Evolutionary conservation across 2,113 vertebrate species (phyloP), one percentile per base, ranked within the genome.

Genomic region (Microtus oregoni): DNA sequence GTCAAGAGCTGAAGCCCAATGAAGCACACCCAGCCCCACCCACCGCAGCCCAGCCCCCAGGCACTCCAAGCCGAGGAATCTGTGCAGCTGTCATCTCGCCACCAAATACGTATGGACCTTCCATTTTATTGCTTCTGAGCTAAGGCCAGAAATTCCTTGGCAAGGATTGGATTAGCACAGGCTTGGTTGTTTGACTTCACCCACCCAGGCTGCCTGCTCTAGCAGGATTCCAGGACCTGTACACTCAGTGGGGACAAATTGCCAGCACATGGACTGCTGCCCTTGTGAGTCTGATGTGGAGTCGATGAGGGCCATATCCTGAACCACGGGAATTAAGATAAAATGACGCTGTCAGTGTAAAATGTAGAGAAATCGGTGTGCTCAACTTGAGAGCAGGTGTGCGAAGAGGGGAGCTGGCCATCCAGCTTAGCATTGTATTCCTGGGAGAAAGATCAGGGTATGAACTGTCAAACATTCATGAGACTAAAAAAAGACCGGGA

Each of bases 281-380:
- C 47, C 81, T 41, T 52, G 50, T 68, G n/a, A 67, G 55, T 50
- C 28, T 7, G 19, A 7, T 44, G 77, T 79, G 52, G 41, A 26
- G 35, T 41, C 3, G 52, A 92, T 3, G 3, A 70, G 58, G 58
- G 38, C 73, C 70, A 72, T 15, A 47, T 24, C 75, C 67, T 68
- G 58, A 92, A 20, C 90, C 5, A 0, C 0, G 50, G 65, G 30
- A 61, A n/a, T 65, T 50, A 91, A 75, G 55, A 26, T 61, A 24
- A 89, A 38, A 72, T 96, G 91, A 87, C 30, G 12, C 24, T 58
- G 50, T 20, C 38, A 55, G 63, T 58, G 61, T 85, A 86, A 87
- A 94, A 94, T 96, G 89, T 92, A 0, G n/a, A 92, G 96, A 95
- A 89, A 55, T 89, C 58, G 20, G 35, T 77, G 17, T 91, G 68